These are phyloP conservation scores for Lucinisca nassula DNA, from an alignment of 2,888 invertebrate species.

Conservation along the genomic window DNA sequence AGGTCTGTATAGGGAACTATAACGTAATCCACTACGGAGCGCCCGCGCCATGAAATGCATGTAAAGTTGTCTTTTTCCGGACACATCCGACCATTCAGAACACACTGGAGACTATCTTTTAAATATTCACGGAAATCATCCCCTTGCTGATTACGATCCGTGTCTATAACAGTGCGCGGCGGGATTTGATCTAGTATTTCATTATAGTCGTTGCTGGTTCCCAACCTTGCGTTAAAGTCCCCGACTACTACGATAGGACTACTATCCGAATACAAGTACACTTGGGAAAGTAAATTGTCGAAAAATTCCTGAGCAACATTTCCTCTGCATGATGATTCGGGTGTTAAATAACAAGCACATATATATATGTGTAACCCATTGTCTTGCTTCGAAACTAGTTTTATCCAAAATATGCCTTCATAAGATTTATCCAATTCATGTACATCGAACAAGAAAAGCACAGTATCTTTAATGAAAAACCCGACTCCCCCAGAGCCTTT, in stretches of 20 bases:
- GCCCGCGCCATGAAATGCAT: neutral
- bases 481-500: neutral
- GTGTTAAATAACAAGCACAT: constrained; percentile 7
- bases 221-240: neutral
- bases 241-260: neutral
- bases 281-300: neutral
- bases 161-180: neutral
- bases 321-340: neutral
- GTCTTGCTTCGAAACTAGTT: neutral
- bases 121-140: neutral
- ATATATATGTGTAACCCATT: neutral
- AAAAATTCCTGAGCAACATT: neutral
- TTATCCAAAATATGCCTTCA: constrained; percentile 10
- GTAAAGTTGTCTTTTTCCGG: constrained; percentile 7
- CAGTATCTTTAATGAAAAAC: neutral
- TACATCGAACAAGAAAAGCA: neutral
- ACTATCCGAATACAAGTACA: neutral
- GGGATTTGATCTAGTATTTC: constrained; percentile 3
- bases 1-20: neutral
- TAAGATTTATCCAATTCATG: neutral
- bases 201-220: constrained; percentile 6
- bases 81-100: neutral
- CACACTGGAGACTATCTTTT: neutral
- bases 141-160: neutral
- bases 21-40: neutral